Evolutionary conservation across 2,888 invertebrate species (phyloP).

Genomic region (Cantharis lateralis): DNA sequence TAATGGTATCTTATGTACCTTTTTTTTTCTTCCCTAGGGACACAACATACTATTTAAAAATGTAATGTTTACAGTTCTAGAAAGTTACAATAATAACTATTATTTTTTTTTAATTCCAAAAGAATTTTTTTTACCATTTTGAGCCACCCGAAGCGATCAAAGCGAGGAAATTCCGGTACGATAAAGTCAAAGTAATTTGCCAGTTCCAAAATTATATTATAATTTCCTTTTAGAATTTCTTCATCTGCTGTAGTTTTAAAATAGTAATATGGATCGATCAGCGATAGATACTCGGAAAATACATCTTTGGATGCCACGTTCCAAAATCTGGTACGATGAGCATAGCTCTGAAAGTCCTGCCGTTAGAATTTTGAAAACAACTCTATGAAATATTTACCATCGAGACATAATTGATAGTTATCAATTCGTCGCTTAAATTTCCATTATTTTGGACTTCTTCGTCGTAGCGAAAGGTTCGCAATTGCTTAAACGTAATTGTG

Average conservation of each 20-base stretch:
- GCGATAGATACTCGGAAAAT: not conserved
- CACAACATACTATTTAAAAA: too few relatives aligned
- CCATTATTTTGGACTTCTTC: slow-evolving; percentile 66
- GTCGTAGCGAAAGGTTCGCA: slow-evolving; percentile 72
- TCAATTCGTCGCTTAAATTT: slow-evolving; percentile 69
- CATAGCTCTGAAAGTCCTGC: slow-evolving; percentile 61
- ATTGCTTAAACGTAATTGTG: slow-evolving; percentile 73
- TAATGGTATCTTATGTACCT: too few relatives aligned
- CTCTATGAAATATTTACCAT: slow-evolving; percentile 64
- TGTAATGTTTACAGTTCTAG: too few relatives aligned
- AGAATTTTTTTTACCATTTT: slow-evolving; percentile 64
- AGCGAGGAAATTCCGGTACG: slow-evolving; percentile 56
- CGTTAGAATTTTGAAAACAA: not conserved
- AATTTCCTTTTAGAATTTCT: slow-evolving; percentile 80
- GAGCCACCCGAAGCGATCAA: slow-evolving; percentile 87
- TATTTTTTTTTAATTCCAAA: too few relatives aligned
- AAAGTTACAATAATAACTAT: too few relatives aligned
- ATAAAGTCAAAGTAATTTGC: slow-evolving; percentile 65
- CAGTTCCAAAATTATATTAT: slow-evolving; percentile 71
- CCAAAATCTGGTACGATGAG: slow-evolving; percentile 64
- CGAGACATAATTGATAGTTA: slow-evolving; percentile 76
- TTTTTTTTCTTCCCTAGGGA: too few relatives aligned
- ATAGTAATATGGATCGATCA: slow-evolving; percentile 62
- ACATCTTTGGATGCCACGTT: slow-evolving; percentile 58
- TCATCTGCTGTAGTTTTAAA: slow-evolving; percentile 69